Base-by-base conservation (phyloP, 2,888 invertebrate species). In the Pemphredon lugubris region DNA sequence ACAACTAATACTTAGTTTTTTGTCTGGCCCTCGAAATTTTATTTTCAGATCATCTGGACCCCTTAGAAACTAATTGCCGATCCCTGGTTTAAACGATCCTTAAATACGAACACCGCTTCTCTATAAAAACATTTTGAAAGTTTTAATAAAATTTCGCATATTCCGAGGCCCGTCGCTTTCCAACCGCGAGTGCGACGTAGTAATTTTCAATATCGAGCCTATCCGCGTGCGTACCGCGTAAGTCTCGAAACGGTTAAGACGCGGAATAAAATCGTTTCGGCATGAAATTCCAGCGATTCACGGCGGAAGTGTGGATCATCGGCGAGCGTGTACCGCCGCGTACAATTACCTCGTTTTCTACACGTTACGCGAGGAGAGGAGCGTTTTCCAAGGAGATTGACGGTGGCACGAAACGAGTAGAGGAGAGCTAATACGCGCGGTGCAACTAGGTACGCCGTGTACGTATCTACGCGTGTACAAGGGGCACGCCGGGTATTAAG, bases 401-500 rank as follows among this genome's bases (percentile, higher is more conserved):
- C 67, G 76, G 63, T 59, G 68, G 73, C 68, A 71, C 70, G 76
- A 78, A n/a, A 79, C 69, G 64, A 63, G 57, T 63, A 64, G 60
- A 53, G 75, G 45, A 61, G 69, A 60, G 69, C 78, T 70, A 70
- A 78, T 70, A 75, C 66, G 69, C 16, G 50, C 54, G 45, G 26
- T 34, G 30, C 67, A 44, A 76, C 76, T 54, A 67, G 59, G 58
- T 37, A 44, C 42, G 61, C 37, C 53, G 30, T 50, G 45, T 63
- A 45, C 50, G 66, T 42, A 61, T n/a, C n/a, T 66, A 44, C 66
- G 37, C 20, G 74, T 66, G 61, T 67, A 67, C 63, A 48, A 65
- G 70, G 58, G 61, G 44, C 65, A 60, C 57, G 67, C 68, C 68
- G 81, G 75, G 79, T 83, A 84, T 84, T 84, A 83, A 84, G 75